A percentile compares a stretch with the other conserved stretches of the same genome.
These are phyloP conservation scores for Pseudococcus viburni DNA, from an alignment of 2,888 invertebrate species.

Conservation along the genomic window DNA sequence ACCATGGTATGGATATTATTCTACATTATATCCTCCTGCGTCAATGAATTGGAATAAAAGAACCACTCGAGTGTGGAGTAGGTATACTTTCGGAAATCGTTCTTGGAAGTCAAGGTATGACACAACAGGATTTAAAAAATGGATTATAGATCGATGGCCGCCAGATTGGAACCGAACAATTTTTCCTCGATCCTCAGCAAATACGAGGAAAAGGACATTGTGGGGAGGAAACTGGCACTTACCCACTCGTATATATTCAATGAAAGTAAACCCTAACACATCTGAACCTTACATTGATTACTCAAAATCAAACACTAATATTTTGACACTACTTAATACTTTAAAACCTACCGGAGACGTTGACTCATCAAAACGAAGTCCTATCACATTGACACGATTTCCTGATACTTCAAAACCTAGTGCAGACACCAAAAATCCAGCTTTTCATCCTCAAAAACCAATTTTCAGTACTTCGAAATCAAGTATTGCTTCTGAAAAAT, in stretches of 20 bases:
- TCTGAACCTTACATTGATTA: too few relatives aligned
- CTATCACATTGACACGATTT: neutral
- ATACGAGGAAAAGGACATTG: neutral
- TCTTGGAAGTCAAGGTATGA: neutral
- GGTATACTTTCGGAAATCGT: neutral
- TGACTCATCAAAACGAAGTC: neutral
- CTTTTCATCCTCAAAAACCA: neutral
- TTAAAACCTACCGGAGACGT: neutral
- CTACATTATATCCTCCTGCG: neutral
- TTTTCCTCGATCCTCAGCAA: neutral
- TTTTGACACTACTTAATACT: too few relatives aligned
- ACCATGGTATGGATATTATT: constrained; percentile 25
- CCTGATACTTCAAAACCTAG: neutral
- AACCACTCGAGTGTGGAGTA: neutral
- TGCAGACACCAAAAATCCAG: neutral
- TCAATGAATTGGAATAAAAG: neutral
- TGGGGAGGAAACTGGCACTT: neutral
- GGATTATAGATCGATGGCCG: neutral
- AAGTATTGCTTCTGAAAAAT: neutral
- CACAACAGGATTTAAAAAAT: neutral
- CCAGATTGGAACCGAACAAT: constrained; percentile 9
- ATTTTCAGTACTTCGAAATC: neutral
- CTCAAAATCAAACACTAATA: too few relatives aligned
- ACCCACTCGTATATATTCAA: neutral
- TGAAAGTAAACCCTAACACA: neutral